Evolutionary conservation across 2,888 invertebrate species (phyloP), one percentile per base, ranked within the genome.

Genomic region (Tortrix viridana): DNA sequence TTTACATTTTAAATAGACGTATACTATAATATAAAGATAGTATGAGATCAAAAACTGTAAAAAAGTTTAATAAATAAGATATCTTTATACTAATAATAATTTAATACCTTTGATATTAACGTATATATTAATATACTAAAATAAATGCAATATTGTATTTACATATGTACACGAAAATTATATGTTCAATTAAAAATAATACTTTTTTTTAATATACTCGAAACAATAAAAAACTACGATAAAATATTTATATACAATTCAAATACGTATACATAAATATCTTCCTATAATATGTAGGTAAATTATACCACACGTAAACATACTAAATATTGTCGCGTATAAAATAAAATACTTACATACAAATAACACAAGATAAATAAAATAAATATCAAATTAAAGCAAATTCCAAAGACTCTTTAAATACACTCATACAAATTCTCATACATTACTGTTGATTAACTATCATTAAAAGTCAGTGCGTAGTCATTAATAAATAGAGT

Each of bases 361-460:
- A 63, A 46, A 65, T 50, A 63, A 56, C 47, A 61, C 49, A 46
- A 59, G 63, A 56, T 50, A 60, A 18, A 60, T 50, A 50, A 59
- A 67, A 71, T 67, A 70, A 67, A 69, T 48, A 60, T 32, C 9
- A 70, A 75, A 79, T 88, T 89, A 90, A 90, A 91, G 90, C 90
- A 82, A 81, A 76, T 73, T 80, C 90, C 89, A 90, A 90, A 90
- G 89, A 73, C 89, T 84, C 72, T 67, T 66, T 72, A 69, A 69
- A 72, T 73, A 74, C 66, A 72, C 44, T 32, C 32, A 32, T 32
- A 32, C 32, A 32, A 32, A 32, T 32, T 32, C 32, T 62, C 54
- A 55, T 59, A 63, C 62, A 41, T 47, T 61, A 67, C 67, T 67
- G 67, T 65, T 67, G 65, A 65, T 62, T 59, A 65, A 56, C 62